These are phyloP conservation scores for Falcunculus frontatus DNA, from an alignment of 2,113 vertebrate genomes.

Conservation along the genomic window DNA sequence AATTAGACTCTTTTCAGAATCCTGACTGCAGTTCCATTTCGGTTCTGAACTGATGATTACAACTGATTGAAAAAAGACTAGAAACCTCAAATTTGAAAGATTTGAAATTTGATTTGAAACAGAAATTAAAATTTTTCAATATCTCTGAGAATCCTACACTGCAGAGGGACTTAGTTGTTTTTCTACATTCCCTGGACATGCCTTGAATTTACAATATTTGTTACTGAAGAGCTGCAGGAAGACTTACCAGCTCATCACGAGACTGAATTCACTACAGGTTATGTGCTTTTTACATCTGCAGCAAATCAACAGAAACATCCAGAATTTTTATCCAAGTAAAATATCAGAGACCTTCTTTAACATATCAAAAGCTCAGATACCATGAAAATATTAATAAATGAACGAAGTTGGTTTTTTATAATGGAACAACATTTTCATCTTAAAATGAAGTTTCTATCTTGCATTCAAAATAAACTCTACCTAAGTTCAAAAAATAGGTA, in stretches of 20 bases:
- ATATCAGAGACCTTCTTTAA: not conserved
- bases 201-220: not conserved
- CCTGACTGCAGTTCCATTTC: not conserved
- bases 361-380: not conserved
- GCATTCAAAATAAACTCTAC: not conserved
- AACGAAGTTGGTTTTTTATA: not conserved
- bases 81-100: not conserved
- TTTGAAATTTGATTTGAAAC: not conserved
- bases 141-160: not conserved
- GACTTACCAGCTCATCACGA: not conserved
- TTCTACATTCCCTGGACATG: not conserved
- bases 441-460: not conserved
- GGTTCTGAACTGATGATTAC: not conserved
- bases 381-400: not conserved
- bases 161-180: not conserved
- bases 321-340: not conserved
- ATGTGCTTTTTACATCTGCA: not conserved
- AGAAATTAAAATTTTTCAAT: not conserved
- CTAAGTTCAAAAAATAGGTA: not conserved
- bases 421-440: not conserved
- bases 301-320: not conserved
- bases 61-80: not conserved
- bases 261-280: not conserved
- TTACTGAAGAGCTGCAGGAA: not conserved
- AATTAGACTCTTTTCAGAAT: not conserved